phyloP scores from a whole-genome alignment of 2,888 invertebrate genomes.

The Papilio demoleus region DNA sequence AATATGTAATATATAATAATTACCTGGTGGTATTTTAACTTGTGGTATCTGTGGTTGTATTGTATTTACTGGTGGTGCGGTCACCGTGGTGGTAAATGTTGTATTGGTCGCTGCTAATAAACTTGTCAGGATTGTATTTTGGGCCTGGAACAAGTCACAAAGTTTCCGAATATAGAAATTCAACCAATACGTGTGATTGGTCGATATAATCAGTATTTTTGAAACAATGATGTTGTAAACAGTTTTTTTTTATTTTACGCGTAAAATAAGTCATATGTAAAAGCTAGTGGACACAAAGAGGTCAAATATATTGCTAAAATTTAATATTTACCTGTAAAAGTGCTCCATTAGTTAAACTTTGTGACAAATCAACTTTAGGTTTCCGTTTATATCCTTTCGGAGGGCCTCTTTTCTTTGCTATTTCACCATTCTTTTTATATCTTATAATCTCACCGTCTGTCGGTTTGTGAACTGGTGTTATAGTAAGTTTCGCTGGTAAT shows the following conservation, averaged over 20 bases:
- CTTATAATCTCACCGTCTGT: slow-evolving; percentile 66
- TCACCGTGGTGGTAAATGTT: slow-evolving; percentile 45
- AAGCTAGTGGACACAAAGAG: too few relatives aligned
- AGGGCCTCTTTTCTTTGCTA: slow-evolving; percentile 75
- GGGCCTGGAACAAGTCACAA: slow-evolving; percentile 65
- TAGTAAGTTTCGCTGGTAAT: slow-evolving; percentile 69
- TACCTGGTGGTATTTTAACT: slow-evolving; percentile 66
- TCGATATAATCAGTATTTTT: too few relatives aligned
- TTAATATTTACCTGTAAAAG: slow-evolving; percentile 64
- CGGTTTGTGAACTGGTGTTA: slow-evolving; percentile 64
- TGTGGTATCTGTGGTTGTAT: slow-evolving; percentile 48
- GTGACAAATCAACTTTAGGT: slow-evolving; percentile 67
- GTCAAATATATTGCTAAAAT: too few relatives aligned
- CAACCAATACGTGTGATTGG: too few relatives aligned
- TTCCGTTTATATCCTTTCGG: slow-evolving; percentile 78
- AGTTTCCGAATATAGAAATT: too few relatives aligned
- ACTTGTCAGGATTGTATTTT: slow-evolving; percentile 73
- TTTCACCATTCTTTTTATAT: slow-evolving; percentile 78
- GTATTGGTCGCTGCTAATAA: slow-evolving; percentile 66
- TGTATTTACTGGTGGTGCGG: slow-evolving; percentile 33
- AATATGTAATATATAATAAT: not conserved
- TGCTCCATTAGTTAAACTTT: slow-evolving; percentile 63
- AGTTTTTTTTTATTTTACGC: too few relatives aligned
- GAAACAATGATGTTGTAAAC: too few relatives aligned
- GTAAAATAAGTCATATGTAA: too few relatives aligned